phyloP scores from a whole-genome alignment of 2,888 invertebrate genomes.

The Deilephila porcellus region DNA sequence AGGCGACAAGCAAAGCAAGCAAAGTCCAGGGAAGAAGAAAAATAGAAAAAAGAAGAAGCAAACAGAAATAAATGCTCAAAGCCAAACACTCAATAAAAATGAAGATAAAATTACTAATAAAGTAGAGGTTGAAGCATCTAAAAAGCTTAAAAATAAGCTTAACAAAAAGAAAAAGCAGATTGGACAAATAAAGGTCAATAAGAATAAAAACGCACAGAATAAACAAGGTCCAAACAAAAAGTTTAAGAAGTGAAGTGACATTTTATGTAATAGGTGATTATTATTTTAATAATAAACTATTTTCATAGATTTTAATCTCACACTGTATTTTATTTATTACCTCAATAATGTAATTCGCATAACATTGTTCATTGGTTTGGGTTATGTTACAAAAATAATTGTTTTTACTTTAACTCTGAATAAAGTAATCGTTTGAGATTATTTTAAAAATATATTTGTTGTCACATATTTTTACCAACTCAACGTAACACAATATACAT shows the following conservation, averaged over 20 bases:
- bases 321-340: conserved; percentile 9
- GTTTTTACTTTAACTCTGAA: background rate
- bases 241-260: conserved; percentile 25
- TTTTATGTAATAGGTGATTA: conserved; percentile 26
- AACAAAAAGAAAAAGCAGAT: conserved; percentile 69
- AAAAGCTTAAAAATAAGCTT: conserved; percentile 67
- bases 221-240: conserved; percentile 54
- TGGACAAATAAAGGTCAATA: conserved; percentile 62
- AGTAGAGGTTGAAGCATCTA: conserved; percentile 59
- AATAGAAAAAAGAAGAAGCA: conserved; percentile 41
- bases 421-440: no score
- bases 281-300: conserved; percentile 47
- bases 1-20: conserved; percentile 27
- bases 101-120: conserved; percentile 60
- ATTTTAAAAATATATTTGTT: no score
- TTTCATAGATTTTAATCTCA: background rate
- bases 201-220: conserved; percentile 43
- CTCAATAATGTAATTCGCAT: background rate
- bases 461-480: background rate
- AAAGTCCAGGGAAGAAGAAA: conserved; percentile 34
- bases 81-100: conserved; percentile 44
- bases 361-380: no score
- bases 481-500: background rate
- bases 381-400: no score
- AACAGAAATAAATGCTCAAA: conserved; percentile 23